Evolutionary conservation across 2,113 vertebrate genomes (phyloP), one percentile per base, ranked within the genome.

Genomic region (Penelope pileata): DNA sequence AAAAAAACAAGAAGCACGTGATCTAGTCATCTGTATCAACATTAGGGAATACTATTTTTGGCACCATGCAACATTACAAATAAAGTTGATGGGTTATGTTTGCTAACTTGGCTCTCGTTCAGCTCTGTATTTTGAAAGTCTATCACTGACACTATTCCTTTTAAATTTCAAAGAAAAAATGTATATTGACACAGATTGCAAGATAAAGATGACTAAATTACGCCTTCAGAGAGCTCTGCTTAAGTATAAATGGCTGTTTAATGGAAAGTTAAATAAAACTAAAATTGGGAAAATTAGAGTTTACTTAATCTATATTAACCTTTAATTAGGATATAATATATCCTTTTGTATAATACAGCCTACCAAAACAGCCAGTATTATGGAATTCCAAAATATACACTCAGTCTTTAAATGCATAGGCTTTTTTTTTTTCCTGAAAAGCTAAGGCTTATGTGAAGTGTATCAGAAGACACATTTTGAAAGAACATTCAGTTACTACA

Each of bases 1-100:
- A 36, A 32, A 82, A n/a, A 30, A 0, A 30, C 10, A 32, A 38
- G 16, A 74, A 58, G 14, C 2, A 1, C 12, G 6, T 1, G 5
- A 60, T 45, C n/a, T 0, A 26, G n/a, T 45, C 45, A 72, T 14
- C 29, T 17, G 2, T 34, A 59, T n/a, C 7, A 76, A 16, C 0
- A 1, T 9, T 14, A 60, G 53, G 22, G 1, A 80, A 70, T 1
- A 2, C 19, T 43, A 21, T 15, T 83, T 68, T 69, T 43, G n/a
- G 36, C 45, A 85, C 19, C 19, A 17, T 2, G 7, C 9, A 14
- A 14, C 36, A 53, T 13, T 48, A 21, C 16, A 48, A 60, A 60
- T 4, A 19, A n/a, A 66, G 9, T 68, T 72, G 26, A 47, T 7
- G 16, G 32, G 19, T 29, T 72, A 5, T 23, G 32, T 36, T 75